A percentile compares a stretch with the other conserved stretches of the same genome.
Evolutionary conservation across 92 coral and sea anemone genomes (phyloP).

Genomic region (Plumapathes pennacea): DNA sequence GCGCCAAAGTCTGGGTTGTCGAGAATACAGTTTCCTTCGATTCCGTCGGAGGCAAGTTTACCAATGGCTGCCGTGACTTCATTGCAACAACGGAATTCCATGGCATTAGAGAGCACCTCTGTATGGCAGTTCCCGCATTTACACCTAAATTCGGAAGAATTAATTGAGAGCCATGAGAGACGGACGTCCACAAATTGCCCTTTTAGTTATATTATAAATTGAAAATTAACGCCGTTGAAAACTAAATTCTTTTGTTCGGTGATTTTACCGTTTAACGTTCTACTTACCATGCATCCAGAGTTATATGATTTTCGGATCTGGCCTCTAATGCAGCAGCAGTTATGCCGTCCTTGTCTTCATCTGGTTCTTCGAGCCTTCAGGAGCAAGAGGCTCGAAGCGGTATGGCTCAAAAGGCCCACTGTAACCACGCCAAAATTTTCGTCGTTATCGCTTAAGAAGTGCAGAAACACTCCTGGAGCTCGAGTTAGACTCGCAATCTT

Average conservation of each 20-base stretch:
- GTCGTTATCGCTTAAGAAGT: constrained; percentile 12
- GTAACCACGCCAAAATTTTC: constrained; percentile 18
- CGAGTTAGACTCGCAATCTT: constrained; percentile 9
- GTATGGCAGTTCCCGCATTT: no score
- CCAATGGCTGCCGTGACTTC: constrained; percentile 23
- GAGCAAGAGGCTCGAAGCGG: constrained; percentile 19
- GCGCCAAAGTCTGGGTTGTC: constrained; percentile 39
- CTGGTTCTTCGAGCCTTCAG: constrained; percentile 7
- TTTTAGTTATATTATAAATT: no score
- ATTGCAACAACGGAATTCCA: constrained; percentile 46
- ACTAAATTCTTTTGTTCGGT: constrained; percentile 8
- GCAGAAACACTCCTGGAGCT: constrained; percentile 19
- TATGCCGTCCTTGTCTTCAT: constrained; percentile 35
- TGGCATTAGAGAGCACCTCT: no score
- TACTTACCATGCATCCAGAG: constrained; percentile 34
- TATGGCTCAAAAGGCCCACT: constrained; percentile 33
- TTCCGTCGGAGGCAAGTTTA: constrained; percentile 41
- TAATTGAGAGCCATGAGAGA: no score
- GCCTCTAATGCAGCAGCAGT: constrained; percentile 32
- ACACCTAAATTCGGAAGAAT: constrained; percentile 23
- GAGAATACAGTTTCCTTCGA: constrained; percentile 22
- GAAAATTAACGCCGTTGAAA: not conserved
- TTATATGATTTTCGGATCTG: constrained; percentile 9
- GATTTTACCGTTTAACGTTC: not conserved
- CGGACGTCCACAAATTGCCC: no score